Evolutionary conservation across 2,888 invertebrate species (phyloP).

Genomic region (Cosmopolites sordidus): DNA sequence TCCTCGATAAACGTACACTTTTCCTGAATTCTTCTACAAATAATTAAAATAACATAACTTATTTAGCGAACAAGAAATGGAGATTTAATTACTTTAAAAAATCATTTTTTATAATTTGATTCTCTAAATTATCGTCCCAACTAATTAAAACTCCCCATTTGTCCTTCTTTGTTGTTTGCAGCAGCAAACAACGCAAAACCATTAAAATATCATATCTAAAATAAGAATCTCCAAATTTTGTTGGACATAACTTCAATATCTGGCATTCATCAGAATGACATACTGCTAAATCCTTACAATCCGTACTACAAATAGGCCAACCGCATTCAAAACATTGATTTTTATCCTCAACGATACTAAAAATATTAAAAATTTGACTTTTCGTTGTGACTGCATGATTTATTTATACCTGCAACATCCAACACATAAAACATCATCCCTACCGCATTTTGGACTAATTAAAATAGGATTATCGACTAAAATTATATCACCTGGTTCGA

Average conservation of each 20-base stretch:
- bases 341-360: conserved; percentile 7
- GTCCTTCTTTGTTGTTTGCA: conserved; percentile 54
- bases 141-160: conserved; percentile 54
- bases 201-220: conserved; percentile 63
- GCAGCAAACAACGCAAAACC: conserved; percentile 60
- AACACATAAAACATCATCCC: conserved; percentile 65
- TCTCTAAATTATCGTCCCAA: conserved; percentile 60
- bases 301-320: conserved; percentile 68
- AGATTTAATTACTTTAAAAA: conserved; percentile 55
- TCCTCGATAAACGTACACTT: conserved; percentile 58
- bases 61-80: neutral
- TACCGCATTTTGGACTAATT: conserved; percentile 68
- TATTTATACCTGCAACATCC: conserved; percentile 68
- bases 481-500: conserved; percentile 66
- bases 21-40: conserved; percentile 58
- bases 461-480: conserved; percentile 68
- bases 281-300: conserved; percentile 62
- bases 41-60: neutral
- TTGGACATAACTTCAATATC: conserved; percentile 55
- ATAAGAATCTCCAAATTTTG: conserved; percentile 40
- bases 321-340: conserved; percentile 60
- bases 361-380: too few species aligned
- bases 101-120: conserved; percentile 61
- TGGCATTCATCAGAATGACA: conserved; percentile 59
- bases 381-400: too few species aligned